phyloP scores from a whole-genome alignment of 2,113 vertebrate genomes.

The Zeus faber region DNA sequence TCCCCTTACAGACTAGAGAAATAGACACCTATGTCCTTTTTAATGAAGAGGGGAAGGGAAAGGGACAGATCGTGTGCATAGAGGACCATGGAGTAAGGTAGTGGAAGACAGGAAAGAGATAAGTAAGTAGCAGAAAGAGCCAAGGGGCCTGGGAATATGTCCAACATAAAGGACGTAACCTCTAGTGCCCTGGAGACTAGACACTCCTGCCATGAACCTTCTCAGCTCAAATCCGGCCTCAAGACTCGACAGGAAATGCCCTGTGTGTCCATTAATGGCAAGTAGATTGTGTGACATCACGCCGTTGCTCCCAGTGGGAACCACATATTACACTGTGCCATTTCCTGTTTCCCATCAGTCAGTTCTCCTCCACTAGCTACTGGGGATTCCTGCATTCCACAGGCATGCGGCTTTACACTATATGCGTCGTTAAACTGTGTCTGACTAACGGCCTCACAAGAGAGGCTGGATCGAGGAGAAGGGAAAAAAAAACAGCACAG shows the following conservation, averaged over 20 bases:
- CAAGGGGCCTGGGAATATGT: conserved; percentile 5
- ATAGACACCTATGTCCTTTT: no score
- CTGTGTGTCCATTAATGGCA: not conserved
- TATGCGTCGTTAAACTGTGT: conserved; percentile 5
- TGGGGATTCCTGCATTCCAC: conserved; percentile 44
- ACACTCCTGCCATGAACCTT: conserved; percentile 11
- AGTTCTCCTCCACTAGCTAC: conserved; percentile 6
- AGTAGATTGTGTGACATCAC: conserved; percentile 51
- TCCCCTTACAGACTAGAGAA: no score
- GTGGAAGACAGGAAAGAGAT: conserved; percentile 1
- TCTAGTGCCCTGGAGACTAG: conserved; percentile 2
- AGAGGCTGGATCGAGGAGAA: conserved; percentile 12
- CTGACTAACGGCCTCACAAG: conserved; percentile 13
- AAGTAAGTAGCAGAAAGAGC: not conserved
- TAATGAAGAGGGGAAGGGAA: no score
- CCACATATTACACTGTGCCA: conserved; percentile 50
- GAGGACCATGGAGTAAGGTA: not conserved
- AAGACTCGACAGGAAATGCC: conserved; percentile 41
- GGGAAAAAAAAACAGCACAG: conserved; percentile 6
- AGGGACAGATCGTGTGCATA: no score
- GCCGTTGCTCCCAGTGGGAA: conserved; percentile 48
- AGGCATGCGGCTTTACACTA: conserved; percentile 28
- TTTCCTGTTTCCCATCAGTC: conserved; percentile 71
- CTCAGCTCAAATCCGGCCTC: conserved; percentile 8
- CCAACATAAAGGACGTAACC: not conserved